phyloP scores from a whole-genome alignment of 2,888 invertebrate species.

The Apamea epomidion region DNA sequence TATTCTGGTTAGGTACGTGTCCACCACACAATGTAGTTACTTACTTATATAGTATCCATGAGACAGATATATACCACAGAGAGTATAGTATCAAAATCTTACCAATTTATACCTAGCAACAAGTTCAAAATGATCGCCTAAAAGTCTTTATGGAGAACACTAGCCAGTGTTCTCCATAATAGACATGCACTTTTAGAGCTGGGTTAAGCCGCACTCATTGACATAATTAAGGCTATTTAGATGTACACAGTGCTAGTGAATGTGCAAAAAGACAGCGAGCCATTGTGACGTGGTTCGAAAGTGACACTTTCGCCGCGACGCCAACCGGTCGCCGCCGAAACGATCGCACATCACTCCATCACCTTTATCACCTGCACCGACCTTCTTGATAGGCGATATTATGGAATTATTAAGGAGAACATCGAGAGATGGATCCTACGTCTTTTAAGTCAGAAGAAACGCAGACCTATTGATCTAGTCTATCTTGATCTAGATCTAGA shows the following conservation, averaged over 20 bases:
- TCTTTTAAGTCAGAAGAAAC: neutral
- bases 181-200: neutral
- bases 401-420: neutral
- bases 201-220: constrained; percentile 36
- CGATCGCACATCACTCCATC: constrained; percentile 43
- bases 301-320: constrained; percentile 76
- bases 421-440: neutral
- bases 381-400: neutral
- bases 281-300: constrained; percentile 78
- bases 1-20: neutral
- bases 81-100: neutral
- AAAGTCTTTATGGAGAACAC: neutral
- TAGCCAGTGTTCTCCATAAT: neutral
- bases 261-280: constrained; percentile 72
- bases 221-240: constrained; percentile 64
- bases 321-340: constrained; percentile 67
- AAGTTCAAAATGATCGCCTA: neutral
- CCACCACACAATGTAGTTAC: neutral
- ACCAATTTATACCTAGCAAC: neutral
- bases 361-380: constrained; percentile 34
- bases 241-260: constrained; percentile 66
- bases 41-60: neutral
- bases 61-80: neutral
- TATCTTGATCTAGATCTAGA: too few relatives aligned
- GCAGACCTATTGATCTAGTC: neutral